Percentiles rank a stretch among this genome's conserved stretches.
Evolutionary conservation across 2,113 vertebrate genomes (phyloP).

Genomic region (Charina bottae): DNA sequence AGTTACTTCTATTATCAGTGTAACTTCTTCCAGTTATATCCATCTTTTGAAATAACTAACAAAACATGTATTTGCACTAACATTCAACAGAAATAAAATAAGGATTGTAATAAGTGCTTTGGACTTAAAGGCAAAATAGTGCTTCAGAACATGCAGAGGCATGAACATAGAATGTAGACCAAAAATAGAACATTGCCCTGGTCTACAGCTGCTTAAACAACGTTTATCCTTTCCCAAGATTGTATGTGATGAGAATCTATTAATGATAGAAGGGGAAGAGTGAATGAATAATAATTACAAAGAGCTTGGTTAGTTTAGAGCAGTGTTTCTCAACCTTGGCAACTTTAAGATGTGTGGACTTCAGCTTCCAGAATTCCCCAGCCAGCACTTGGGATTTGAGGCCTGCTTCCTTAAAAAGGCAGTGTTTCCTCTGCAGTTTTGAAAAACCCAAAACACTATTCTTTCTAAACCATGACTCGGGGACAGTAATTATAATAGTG

Average conservation of each 20-base stretch:
- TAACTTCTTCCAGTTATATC: conserved; percentile 33
- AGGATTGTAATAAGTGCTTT: background rate
- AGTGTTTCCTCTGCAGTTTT: background rate
- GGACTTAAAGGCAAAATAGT: background rate
- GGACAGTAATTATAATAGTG: background rate
- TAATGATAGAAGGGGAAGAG: background rate
- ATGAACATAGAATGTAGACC: background rate
- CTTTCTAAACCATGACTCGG: background rate
- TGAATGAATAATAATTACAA: background rate
- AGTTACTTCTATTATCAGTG: background rate
- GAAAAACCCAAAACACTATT: background rate
- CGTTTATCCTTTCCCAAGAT: background rate
- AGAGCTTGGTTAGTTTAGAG: background rate
- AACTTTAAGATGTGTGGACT: too few species aligned
- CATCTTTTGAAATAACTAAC: conserved; percentile 29
- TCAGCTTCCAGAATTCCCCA: too few species aligned
- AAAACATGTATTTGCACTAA: background rate
- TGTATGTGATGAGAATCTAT: background rate
- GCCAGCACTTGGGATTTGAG: background rate
- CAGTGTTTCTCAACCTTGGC: background rate
- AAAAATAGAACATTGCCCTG: background rate
- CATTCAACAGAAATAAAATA: background rate
- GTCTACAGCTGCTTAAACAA: background rate
- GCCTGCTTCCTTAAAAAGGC: background rate
- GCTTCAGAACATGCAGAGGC: background rate